Percentiles rank a stretch among this genome's conserved stretches.
These are phyloP conservation scores for Cyprinus carpio DNA, from an alignment of 2,113 vertebrate species.

Conservation along the genomic window DNA sequence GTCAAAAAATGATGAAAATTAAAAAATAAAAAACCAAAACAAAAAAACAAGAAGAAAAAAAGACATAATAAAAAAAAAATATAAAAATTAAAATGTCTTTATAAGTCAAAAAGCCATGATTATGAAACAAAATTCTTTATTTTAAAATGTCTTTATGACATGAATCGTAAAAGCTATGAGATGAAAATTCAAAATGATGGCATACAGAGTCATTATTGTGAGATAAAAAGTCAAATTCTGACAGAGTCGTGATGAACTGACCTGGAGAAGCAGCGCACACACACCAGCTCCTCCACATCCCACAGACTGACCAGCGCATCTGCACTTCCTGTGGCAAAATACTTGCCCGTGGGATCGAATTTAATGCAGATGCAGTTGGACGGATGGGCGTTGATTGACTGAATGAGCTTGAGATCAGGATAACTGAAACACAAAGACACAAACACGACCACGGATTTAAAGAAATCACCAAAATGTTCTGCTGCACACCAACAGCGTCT, in stretches of 20 bases:
- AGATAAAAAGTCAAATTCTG: neutral
- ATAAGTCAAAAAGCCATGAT: too few relatives aligned
- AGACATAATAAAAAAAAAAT: too few relatives aligned
- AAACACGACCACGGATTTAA: neutral
- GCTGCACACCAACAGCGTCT: too few relatives aligned
- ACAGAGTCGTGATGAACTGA: slow-evolving; percentile 54
- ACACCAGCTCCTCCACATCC: slow-evolving; percentile 95
- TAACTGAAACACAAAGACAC: slow-evolving; percentile 76
- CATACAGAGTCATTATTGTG: neutral
- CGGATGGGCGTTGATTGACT: slow-evolving; percentile 97
- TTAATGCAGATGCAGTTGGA: slow-evolving; percentile 99
- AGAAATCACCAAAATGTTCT: neutral
- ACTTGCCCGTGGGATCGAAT: slow-evolving; percentile 95
- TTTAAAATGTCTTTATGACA: too few relatives aligned
- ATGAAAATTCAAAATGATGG: neutral
- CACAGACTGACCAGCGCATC: slow-evolving; percentile 96
- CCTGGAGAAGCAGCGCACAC: slow-evolving; percentile 97
- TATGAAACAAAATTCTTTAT: too few relatives aligned
- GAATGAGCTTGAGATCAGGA: slow-evolving; percentile 95
- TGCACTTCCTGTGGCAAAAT: slow-evolving; percentile 96
- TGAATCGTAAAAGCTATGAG: neutral
- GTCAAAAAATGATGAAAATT: too few relatives aligned
- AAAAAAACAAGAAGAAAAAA: too few relatives aligned
- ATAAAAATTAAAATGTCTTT: too few relatives aligned
- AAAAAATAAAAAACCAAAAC: too few relatives aligned